A percentile compares a stretch with the other conserved stretches of the same genome.
Evolutionary conservation across 2,888 invertebrate species (phyloP).

Genomic region (Drosophila colorata): DNA sequence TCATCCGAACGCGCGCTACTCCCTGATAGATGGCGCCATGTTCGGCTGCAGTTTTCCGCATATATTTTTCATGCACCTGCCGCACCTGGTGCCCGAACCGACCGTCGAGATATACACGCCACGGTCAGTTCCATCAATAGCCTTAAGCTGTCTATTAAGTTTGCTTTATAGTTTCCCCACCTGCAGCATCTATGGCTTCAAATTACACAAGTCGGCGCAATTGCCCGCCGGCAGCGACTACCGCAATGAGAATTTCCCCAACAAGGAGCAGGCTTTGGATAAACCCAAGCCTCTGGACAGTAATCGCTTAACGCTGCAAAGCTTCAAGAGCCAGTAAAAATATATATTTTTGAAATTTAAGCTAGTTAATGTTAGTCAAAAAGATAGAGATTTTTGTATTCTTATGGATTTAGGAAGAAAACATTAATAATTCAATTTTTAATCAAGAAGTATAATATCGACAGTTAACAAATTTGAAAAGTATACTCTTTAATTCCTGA

Average conservation of each 20-base stretch:
- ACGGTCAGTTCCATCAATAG: constrained; percentile 37
- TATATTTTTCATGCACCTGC: constrained; percentile 63
- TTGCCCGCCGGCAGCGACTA: background rate
- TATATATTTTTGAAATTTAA: background rate
- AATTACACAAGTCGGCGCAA: constrained; percentile 27
- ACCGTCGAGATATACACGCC: constrained; percentile 45
- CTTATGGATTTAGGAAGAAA: too few relatives aligned
- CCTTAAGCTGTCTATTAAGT: background rate
- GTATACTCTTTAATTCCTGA: too few relatives aligned
- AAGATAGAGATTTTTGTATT: too few relatives aligned
- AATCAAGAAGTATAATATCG: too few relatives aligned
- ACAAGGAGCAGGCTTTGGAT: background rate
- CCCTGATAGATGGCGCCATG: constrained; percentile 54
- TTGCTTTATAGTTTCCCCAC: background rate
- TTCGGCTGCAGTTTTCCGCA: constrained; percentile 61
- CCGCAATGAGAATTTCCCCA: background rate
- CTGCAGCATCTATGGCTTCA: constrained; percentile 51
- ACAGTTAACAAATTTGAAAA: too few relatives aligned
- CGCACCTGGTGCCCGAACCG: constrained; percentile 36
- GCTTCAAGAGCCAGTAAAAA: background rate
- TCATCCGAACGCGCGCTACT: constrained; percentile 25
- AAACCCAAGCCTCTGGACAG: background rate
- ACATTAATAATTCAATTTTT: too few relatives aligned
- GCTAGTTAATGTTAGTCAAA: background rate
- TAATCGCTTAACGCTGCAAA: background rate